Evolutionary conservation across 1,140 invertebrate genomes (phyloP), one percentile per base, ranked within the genome.

Genomic region (Galleria mellonella): DNA sequence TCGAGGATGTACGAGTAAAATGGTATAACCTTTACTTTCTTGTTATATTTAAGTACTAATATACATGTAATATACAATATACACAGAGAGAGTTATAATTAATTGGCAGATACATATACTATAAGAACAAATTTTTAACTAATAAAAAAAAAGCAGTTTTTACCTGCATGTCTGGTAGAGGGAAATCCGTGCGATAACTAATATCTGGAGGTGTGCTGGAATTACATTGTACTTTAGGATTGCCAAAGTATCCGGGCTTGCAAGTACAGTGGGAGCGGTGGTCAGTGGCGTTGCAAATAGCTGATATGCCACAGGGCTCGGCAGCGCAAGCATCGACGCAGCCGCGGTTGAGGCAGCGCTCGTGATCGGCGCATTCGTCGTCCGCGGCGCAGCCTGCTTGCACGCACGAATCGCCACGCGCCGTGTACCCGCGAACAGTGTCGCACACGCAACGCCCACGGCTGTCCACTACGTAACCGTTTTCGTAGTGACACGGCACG

Each of bases 151-250:
- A n/a, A n/a, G n/a, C n/a, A n/a, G n/a, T n/a, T n/a, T n/a, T n/a
- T 17, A 97, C 96, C 27, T 91, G 89, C 90, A 97, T 94, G 40
- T 94, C 93, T 6, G 94, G 94, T 52, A 89, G 88, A 7, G 94
- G 94, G 89, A 96, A 96, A 62, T 96, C 94, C 0, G 93, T 95
- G 31, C 92, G 87, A 55, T 89, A 89, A 54, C 72, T 78, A 15
- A 74, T 83, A 39, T 82, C 71, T 3, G 73, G 56, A 6, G 66
- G 62, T 14, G 61, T 60, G 3, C 72, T 76, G 10, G 73, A 55
- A 43, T 82, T 91, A 84, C 93, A 94, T 43, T 89, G 85, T 8
- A 89, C 81, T 47, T 92, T 88, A 11, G 93, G 89, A 68, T 94
- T 90, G 53, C 93, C 93, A 23, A 81, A 85, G 64, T 92, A 93